Percentiles rank a stretch among this genome's conserved stretches.
These are phyloP conservation scores for Pelobates cultripes DNA, from an alignment of 2,797 vertebrate genomes.

Conservation along the genomic window DNA sequence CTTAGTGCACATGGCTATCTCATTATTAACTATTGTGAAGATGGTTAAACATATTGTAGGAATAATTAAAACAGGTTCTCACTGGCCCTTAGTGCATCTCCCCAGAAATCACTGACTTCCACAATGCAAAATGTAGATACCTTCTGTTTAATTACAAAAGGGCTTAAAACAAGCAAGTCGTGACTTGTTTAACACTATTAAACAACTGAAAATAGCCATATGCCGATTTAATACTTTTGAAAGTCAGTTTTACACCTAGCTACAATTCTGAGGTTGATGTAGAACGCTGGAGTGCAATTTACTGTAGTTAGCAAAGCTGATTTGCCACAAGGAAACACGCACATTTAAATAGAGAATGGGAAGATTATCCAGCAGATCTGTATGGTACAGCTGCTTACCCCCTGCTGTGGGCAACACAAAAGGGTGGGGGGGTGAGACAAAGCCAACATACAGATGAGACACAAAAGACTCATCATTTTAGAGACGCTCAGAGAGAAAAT, in stretches of 20 bases:
- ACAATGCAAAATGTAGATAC: background rate
- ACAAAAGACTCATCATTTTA: conserved; percentile 54
- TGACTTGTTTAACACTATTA: background rate
- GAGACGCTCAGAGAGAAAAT: conserved; percentile 36
- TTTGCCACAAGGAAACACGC: conserved; percentile 40
- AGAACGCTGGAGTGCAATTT: no score
- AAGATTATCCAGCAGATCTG: conserved; percentile 48
- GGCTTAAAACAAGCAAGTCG: background rate
- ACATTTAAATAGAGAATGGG: conserved; percentile 40
- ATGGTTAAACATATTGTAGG: background rate
- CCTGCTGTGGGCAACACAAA: conserved; percentile 50
- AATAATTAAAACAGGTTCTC: conserved; percentile 1
- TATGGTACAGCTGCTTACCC: conserved; percentile 55
- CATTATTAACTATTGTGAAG: conserved; percentile 4
- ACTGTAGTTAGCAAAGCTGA: background rate
- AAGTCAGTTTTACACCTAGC: conserved; percentile 1
- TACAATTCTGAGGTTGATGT: conserved; percentile 7
- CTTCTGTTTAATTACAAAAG: conserved; percentile 5
- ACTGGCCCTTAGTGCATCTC: background rate
- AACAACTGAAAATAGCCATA: conserved; percentile 7
- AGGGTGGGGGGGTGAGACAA: conserved; percentile 36
- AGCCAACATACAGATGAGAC: conserved; percentile 47
- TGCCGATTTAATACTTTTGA: background rate
- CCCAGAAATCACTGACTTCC: background rate
- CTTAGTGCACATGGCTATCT: background rate